phyloP scores from a whole-genome alignment of 2,888 invertebrate genomes.

The Idaea straminata region DNA sequence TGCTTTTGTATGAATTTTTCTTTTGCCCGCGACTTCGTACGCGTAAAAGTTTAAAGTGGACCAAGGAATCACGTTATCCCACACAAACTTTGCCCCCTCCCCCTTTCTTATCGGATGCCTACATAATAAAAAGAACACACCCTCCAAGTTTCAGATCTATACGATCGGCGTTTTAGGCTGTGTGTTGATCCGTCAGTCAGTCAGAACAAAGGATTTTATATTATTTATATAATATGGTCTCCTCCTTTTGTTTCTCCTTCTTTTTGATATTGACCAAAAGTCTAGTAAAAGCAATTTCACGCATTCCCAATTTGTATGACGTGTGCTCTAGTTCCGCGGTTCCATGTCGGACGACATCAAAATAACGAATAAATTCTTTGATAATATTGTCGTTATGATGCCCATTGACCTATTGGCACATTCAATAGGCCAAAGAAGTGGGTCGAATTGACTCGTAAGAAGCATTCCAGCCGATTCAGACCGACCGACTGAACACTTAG shows the following conservation, averaged over 20 bases:
- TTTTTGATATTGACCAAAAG: not conserved
- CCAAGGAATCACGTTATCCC: too few relatives aligned
- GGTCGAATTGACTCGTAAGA: slow-evolving; percentile 1
- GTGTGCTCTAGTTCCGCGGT: not conserved
- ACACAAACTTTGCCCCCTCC: too few relatives aligned
- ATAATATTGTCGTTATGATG: not conserved
- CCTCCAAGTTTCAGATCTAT: too few relatives aligned
- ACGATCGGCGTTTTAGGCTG: too few relatives aligned
- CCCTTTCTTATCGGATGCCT: too few relatives aligned
- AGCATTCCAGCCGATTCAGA: not conserved
- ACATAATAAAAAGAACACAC: too few relatives aligned
- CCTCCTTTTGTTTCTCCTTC: not conserved
- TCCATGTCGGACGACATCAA: not conserved
- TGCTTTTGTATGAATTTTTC: too few relatives aligned
- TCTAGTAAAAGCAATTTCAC: not conserved
- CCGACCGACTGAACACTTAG: not conserved
- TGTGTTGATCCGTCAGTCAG: too few relatives aligned
- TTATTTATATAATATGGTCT: too few relatives aligned
- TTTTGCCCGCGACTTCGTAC: too few relatives aligned
- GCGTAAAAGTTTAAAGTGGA: too few relatives aligned
- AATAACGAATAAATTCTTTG: not conserved
- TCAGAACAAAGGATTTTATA: too few relatives aligned
- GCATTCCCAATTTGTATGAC: not conserved
- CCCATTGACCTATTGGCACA: slow-evolving; percentile 1
- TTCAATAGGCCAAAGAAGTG: not conserved